Conservation (phyloP, 2,888 invertebrate species). For the Thera britannica region DNA sequence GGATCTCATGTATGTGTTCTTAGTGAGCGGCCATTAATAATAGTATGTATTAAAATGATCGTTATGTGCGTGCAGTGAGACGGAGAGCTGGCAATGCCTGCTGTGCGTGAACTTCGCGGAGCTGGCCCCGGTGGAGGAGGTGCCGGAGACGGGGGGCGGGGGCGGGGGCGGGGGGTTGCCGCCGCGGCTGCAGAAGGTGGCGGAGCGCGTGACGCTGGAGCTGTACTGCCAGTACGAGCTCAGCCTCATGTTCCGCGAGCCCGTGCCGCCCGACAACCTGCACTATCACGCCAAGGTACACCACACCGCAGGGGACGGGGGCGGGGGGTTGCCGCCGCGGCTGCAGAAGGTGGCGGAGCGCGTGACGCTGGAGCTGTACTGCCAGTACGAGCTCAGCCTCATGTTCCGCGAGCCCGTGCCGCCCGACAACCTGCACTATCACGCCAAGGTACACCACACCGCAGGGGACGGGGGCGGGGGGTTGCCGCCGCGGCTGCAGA, state of each 20-base stretch:
- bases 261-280: conserved; percentile 87
- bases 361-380: conserved; percentile 94
- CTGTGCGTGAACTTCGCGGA: conserved; percentile 93
- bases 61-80: conserved; percentile 84
- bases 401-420: conserved; percentile 95
- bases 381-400: conserved; percentile 95
- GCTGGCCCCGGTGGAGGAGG: conserved; percentile 66
- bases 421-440: conserved; percentile 80
- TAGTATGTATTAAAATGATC: background rate
- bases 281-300: conserved; percentile 69
- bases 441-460: conserved; percentile 57
- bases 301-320: background rate
- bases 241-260: conserved; percentile 94
- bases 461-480: conserved; percentile 47
- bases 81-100: conserved; percentile 96
- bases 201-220: conserved; percentile 94
- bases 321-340: conserved; percentile 78
- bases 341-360: conserved; percentile 91
- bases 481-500: conserved; percentile 86
- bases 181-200: conserved; percentile 87
- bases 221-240: conserved; percentile 96
- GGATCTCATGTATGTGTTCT: background rate
- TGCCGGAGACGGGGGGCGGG: conserved; percentile 67
- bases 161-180: conserved; percentile 79
- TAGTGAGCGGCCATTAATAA: too few species aligned